phyloP scores from a whole-genome alignment of 2,113 vertebrate species.

The Atlantisia rogersi region DNA sequence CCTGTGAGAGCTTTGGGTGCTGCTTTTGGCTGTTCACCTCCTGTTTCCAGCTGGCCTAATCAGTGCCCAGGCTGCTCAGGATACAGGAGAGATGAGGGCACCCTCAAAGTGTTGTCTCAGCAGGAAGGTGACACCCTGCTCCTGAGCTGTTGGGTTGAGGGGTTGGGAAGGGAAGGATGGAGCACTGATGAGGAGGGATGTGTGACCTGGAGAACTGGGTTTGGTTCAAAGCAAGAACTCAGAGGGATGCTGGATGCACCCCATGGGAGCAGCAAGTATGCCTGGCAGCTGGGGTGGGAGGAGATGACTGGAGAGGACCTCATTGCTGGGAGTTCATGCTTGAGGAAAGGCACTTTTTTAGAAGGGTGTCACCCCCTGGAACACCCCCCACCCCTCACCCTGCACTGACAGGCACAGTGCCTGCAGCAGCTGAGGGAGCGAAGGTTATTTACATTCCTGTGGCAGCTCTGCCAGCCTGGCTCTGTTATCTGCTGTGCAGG shows the following conservation, averaged over 20 bases:
- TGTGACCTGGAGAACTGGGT: neutral
- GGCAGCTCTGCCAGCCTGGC: constrained; percentile 56
- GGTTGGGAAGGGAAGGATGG: neutral
- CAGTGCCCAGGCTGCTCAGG: rapidly evolving
- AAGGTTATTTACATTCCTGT: constrained; percentile 53
- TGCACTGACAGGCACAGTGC: rapidly evolving
- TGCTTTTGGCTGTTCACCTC: neutral
- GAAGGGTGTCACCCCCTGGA: rapidly evolving
- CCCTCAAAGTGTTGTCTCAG: neutral
- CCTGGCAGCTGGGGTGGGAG: neutral
- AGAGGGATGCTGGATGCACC: neutral
- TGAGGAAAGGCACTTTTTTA: rapidly evolving
- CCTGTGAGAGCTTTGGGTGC: neutral
- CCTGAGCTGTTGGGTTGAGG: neutral
- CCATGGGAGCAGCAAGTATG: neutral
- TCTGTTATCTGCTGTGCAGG: constrained; percentile 59
- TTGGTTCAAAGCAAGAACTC: neutral
- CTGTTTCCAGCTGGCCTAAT: neutral
- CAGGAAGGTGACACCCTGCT: neutral
- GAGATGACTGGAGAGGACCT: neutral
- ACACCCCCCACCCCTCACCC: neutral
- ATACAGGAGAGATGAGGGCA: neutral
- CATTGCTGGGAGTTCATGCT: neutral
- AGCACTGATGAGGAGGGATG: neutral
- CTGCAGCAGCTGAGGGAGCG: neutral